phyloP scores from a whole-genome alignment of 2,888 invertebrate species.

The Troglohyphantes excavatus region DNA sequence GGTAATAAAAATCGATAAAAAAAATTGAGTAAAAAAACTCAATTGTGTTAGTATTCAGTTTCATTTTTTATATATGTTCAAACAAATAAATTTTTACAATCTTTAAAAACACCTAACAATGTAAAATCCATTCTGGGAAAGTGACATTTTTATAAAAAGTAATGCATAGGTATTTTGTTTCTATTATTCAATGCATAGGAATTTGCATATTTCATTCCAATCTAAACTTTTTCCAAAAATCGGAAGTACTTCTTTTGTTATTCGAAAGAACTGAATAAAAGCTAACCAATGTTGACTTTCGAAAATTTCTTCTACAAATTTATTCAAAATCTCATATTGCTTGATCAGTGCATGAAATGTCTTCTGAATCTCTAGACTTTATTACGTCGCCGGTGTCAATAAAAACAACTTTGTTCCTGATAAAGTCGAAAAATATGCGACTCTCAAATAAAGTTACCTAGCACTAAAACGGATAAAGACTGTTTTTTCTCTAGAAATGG shows the following conservation, averaged over 20 bases:
- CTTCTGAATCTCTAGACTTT: not conserved
- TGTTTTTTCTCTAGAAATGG: not conserved
- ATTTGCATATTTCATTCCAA: not conserved
- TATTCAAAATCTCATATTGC: slow-evolving; percentile 3
- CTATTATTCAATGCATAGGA: not conserved
- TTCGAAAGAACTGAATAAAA: not conserved
- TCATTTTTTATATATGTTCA: too few relatives aligned
- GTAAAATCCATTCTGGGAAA: too few relatives aligned
- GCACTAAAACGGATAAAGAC: not conserved
- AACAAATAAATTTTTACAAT: too few relatives aligned
- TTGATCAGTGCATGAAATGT: slow-evolving; percentile 14
- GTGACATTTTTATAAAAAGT: too few relatives aligned
- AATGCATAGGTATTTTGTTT: not conserved
- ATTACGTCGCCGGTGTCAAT: not conserved
- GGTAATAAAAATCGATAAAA: too few relatives aligned
- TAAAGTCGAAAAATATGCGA: slow-evolving; percentile 1
- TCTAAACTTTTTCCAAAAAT: not conserved
- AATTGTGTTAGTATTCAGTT: too few relatives aligned
- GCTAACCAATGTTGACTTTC: not conserved
- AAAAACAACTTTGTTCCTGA: not conserved
- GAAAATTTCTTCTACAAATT: slow-evolving; percentile 17
- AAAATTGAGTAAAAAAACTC: too few relatives aligned
- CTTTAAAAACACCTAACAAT: too few relatives aligned
- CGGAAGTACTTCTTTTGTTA: not conserved
- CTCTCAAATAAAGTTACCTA: slow-evolving; percentile 25